These are phyloP conservation scores for Drosophila trapezifrons DNA, from an alignment of 1,140 invertebrate genomes.

Conservation along the genomic window DNA sequence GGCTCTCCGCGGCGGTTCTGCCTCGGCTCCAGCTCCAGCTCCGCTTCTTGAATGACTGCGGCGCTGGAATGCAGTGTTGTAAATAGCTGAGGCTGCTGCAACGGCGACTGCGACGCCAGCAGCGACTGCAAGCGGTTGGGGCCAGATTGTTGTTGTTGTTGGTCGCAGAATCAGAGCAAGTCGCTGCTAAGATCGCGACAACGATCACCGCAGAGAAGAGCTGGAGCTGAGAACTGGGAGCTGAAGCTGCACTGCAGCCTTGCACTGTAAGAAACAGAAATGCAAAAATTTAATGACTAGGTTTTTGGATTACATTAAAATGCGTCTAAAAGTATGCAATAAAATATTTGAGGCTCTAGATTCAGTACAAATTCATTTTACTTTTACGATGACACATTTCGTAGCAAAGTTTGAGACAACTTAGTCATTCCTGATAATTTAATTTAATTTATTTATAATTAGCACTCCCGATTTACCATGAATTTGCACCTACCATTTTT, in stretches of 20 bases:
- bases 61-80: slow-evolving; percentile 77
- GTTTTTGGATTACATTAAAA: no score
- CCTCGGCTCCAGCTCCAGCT: slow-evolving; percentile 28
- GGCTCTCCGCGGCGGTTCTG: slow-evolving; percentile 13
- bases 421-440: no score
- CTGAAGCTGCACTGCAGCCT: slow-evolving; percentile 21
- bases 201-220: slow-evolving; percentile 55
- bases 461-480: no score
- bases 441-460: no score
- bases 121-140: slow-evolving; percentile 43
- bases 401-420: no score
- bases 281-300: not conserved
- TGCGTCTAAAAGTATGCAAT: no score
- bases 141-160: slow-evolving; percentile 59
- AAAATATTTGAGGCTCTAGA: no score
- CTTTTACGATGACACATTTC: no score
- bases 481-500: not conserved
- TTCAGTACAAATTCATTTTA: no score
- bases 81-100: slow-evolving; percentile 63
- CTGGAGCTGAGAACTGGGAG: slow-evolving; percentile 14
- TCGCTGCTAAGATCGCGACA: slow-evolving; percentile 66
- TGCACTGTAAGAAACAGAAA: slow-evolving; percentile 4
- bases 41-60: slow-evolving; percentile 75
- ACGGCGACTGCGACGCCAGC: slow-evolving; percentile 24
- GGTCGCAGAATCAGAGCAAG: slow-evolving; percentile 71